Base-by-base conservation (phyloP, 2,113 vertebrate genomes). In the Nesospiza acunhae region DNA sequence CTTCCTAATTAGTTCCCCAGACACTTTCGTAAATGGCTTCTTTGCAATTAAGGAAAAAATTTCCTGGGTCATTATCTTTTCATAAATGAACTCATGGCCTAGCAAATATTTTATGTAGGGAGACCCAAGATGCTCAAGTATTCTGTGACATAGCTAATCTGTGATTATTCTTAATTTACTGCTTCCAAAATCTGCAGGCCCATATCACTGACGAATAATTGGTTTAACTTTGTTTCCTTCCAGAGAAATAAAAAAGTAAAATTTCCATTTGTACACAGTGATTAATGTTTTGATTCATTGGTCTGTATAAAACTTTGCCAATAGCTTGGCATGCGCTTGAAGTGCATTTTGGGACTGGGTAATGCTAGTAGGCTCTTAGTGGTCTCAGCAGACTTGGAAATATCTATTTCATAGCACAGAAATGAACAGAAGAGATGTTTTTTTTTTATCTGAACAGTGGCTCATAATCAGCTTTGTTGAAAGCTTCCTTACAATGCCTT, bases 51-150 rank as follows among this genome's bases (percentile, higher is more conserved):
- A 91, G 55, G 44, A 93, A 84, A 95, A 42, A 67, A 68, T 94
- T 97, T 97, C 55, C 78, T 82, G 81, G 72, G 58, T 94, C 76
- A 94, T 97, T 96, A 96, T 97, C 88, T 94, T 93, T 92, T 94
- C 88, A 96, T 94, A 88, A 96, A 95, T 96, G 85, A 97, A 95
- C 89, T 81, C 37, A 49, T 84, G 85, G 69, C 82, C 92, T 94
- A 89, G 70, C 78, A 92, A 84, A 58, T 96, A 64, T 90, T 97
- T 97, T 95, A 84, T 96, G 58, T 92, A 92, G 93, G 64, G 75
- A 94, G 64, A 86, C 79, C 81, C 52, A 90, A 93, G 94, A 91
- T 91, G 66, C 41, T 87, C 39, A 86, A 93, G 62, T 76, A 75
- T 85, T 91, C 56, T 73, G 68, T 96, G 75, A 94, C 79, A 62